Percentiles rank a stretch among this genome's conserved stretches.
Evolutionary conservation across 2,888 invertebrate genomes (phyloP).

Genomic region (Mesorhabditis belari): DNA sequence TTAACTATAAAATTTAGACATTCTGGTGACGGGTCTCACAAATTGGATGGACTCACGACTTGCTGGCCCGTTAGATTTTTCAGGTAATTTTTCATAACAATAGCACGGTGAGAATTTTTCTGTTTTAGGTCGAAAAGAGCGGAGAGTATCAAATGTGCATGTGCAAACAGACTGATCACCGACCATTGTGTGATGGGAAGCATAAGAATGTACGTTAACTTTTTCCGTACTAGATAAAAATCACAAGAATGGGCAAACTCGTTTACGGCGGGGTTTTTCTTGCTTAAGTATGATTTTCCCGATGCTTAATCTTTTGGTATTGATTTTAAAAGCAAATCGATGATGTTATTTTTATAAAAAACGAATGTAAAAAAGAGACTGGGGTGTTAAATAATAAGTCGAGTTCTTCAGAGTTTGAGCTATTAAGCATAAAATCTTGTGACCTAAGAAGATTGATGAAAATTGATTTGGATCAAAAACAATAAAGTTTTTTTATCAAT

Average conservation of each 20-base stretch:
- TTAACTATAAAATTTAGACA: slow-evolving; percentile 66
- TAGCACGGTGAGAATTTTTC: neutral
- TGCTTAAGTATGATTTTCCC: no score
- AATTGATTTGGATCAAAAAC: slow-evolving; percentile 17
- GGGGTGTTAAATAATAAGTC: no score
- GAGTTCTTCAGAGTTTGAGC: no score
- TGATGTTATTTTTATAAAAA: no score
- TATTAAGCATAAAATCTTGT: no score
- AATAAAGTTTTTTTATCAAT: neutral
- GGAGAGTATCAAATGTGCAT: slow-evolving; percentile 87
- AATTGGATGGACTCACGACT: slow-evolving; percentile 67
- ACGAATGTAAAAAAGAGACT: no score
- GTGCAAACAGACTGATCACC: slow-evolving; percentile 85
- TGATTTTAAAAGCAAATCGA: no score
- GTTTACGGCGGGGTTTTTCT: no score
- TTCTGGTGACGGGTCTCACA: slow-evolving; percentile 88
- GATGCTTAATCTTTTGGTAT: no score
- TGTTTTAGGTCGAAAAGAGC: slow-evolving; percentile 68
- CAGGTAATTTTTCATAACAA: slow-evolving; percentile 10
- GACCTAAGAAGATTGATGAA: slow-evolving; percentile 39
- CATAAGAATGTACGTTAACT: slow-evolving; percentile 62
- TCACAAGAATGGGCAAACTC: no score
- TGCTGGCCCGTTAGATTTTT: slow-evolving; percentile 72
- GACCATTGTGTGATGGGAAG: slow-evolving; percentile 94
- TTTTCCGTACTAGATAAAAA: neutral